phyloP scores from a whole-genome alignment of 2,888 invertebrate genomes.

The Anthophora plumipes region DNA sequence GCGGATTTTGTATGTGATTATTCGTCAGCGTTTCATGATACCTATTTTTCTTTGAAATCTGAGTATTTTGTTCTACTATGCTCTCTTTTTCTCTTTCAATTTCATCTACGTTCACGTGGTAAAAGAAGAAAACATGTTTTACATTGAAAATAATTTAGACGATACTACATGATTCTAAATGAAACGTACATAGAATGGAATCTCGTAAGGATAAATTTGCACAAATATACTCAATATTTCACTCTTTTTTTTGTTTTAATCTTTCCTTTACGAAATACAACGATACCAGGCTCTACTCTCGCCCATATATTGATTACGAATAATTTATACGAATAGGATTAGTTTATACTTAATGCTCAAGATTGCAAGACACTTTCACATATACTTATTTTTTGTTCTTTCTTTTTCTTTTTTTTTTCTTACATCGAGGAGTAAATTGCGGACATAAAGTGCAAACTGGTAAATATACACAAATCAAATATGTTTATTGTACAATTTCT shows the following conservation, averaged over 20 bases:
- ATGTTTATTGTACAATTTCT: slow-evolving; percentile 77
- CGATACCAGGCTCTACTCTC: slow-evolving; percentile 48
- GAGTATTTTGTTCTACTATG: slow-evolving; percentile 18
- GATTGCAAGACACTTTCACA: slow-evolving; percentile 57
- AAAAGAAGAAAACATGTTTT: not conserved
- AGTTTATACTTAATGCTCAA: slow-evolving; percentile 47
- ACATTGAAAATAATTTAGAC: slow-evolving; percentile 17
- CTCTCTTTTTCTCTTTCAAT: not conserved
- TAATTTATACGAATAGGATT: slow-evolving; percentile 53
- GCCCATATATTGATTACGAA: slow-evolving; percentile 57
- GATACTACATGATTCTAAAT: slow-evolving; percentile 8
- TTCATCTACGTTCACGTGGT: not conserved
- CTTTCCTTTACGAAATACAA: slow-evolving; percentile 53
- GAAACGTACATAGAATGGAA: slow-evolving; percentile 27
- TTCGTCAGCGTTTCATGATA: not conserved
- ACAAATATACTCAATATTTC: slow-evolving; percentile 29
- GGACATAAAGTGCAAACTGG: slow-evolving; percentile 76
- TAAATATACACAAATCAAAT: slow-evolving; percentile 75
- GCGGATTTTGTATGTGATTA: not conserved
- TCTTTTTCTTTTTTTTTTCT: slow-evolving; percentile 47
- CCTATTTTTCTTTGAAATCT: slow-evolving; percentile 14
- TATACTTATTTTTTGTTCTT: slow-evolving; percentile 24
- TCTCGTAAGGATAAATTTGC: slow-evolving; percentile 47
- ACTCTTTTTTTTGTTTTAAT: not conserved
- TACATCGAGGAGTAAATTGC: slow-evolving; percentile 69